Evolutionary conservation across 2,888 invertebrate species (phyloP).

Genomic region (Cetonia aurata): DNA sequence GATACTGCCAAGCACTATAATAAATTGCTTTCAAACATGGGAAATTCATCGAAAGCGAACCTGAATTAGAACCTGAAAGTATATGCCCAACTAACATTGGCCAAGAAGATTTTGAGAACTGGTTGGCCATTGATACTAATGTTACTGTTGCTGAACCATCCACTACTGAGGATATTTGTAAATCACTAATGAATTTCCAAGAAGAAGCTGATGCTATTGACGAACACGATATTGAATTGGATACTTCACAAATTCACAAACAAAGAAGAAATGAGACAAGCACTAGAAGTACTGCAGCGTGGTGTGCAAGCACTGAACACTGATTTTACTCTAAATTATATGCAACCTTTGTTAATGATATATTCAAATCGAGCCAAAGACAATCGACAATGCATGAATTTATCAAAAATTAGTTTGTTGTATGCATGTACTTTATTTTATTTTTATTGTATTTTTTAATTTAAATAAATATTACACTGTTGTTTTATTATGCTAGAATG

Average conservation of each 20-base stretch:
- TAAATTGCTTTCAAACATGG: slow-evolving; percentile 10
- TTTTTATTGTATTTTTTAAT: too few relatives aligned
- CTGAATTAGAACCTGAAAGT: background rate
- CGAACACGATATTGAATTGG: too few relatives aligned
- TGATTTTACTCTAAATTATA: background rate
- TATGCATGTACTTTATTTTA: too few relatives aligned
- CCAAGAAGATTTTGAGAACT: background rate
- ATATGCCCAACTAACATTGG: background rate
- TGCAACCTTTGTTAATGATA: background rate
- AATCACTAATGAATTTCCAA: background rate
- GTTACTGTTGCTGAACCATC: background rate
- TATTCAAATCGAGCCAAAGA: background rate
- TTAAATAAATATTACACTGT: too few relatives aligned
- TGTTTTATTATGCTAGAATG: background rate
- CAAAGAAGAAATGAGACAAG: background rate
- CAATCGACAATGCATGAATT: background rate
- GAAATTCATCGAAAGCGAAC: background rate
- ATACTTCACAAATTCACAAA: background rate
- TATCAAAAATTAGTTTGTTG: background rate
- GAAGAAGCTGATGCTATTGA: background rate
- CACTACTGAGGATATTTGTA: background rate
- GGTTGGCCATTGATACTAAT: slow-evolving; percentile 1
- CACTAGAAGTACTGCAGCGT: background rate
- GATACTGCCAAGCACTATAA: background rate
- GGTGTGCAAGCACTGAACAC: background rate